phyloP scores from a whole-genome alignment of 2,797 vertebrate genomes.

The Tarsius wallacei region DNA sequence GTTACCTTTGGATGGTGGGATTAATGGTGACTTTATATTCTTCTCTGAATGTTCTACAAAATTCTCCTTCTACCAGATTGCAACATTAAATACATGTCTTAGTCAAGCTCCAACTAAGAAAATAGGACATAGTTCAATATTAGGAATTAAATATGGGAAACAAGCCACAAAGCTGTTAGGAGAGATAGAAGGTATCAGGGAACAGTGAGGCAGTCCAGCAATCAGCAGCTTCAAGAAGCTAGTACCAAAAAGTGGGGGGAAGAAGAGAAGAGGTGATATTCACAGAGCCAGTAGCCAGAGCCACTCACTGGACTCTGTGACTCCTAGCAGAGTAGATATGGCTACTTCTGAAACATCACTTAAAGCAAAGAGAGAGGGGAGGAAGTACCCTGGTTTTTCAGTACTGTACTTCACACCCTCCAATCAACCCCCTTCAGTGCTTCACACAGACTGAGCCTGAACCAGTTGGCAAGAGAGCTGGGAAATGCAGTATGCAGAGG shows the following conservation, averaged over 20 bases:
- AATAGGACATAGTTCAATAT: constrained; percentile 14
- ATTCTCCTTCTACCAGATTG: constrained; percentile 57
- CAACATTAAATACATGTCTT: constrained; percentile 5
- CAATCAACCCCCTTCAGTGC: not conserved
- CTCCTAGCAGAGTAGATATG: not conserved
- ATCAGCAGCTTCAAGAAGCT: not conserved
- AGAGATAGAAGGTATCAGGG: not conserved
- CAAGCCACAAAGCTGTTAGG: constrained; percentile 2
- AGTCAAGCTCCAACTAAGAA: constrained; percentile 29
- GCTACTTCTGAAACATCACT: not conserved
- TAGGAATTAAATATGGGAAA: constrained; percentile 26
- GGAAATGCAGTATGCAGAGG: not conserved
- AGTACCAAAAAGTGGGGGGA: not conserved
- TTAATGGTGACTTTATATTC: not conserved
- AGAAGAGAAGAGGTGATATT: not conserved
- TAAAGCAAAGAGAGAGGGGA: not conserved
- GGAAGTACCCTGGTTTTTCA: not conserved
- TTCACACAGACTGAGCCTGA: not conserved
- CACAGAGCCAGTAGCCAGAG: not conserved
- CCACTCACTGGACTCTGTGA: not conserved
- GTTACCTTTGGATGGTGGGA: not conserved
- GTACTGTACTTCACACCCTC: not conserved
- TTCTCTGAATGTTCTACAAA: constrained; percentile 46
- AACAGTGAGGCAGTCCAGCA: not conserved
- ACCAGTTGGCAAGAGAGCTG: not conserved